Percentiles rank a stretch among this genome's conserved stretches.
Conservation (phyloP, 1,140 invertebrate species). For the Neodiprion pinetum region DNA sequence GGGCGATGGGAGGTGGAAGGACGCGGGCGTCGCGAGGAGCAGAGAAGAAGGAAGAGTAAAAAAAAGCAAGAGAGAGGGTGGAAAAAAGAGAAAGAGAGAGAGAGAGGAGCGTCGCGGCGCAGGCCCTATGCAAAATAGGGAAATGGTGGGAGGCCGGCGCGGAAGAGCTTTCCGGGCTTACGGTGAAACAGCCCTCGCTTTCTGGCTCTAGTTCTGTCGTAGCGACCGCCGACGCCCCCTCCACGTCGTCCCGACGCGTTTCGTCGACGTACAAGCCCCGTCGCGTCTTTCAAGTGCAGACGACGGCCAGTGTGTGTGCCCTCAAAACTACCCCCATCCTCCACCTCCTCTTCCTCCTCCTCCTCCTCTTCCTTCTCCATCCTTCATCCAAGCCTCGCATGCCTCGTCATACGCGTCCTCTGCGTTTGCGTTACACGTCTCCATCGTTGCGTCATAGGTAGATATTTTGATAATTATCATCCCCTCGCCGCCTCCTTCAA, state of each 20-base stretch:
- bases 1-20: constrained; percentile 21
- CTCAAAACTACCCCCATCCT: neutral
- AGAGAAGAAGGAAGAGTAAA: constrained; percentile 30
- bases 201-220: constrained; percentile 51
- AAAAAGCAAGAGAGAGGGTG: constrained; percentile 5
- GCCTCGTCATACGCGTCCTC: neutral
- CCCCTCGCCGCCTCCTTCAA: neutral
- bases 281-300: constrained; percentile 21
- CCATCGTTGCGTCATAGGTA: neutral
- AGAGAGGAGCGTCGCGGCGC: constrained; percentile 42
- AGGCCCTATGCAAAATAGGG: constrained; percentile 61
- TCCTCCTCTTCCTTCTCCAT: neutral
- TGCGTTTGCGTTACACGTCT: neutral
- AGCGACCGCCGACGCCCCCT: constrained; percentile 60
- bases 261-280: constrained; percentile 40
- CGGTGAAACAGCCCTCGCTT: constrained; percentile 57
- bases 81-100: constrained; percentile 6
- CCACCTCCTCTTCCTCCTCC: constrained; percentile 2
- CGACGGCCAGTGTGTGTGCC: constrained; percentile 46
- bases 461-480: neutral
- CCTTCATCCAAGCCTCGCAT: neutral
- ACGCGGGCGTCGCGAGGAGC: constrained; percentile 26
- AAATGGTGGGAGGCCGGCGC: constrained; percentile 35
- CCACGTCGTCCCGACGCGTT: constrained; percentile 52
- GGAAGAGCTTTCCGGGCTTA: constrained; percentile 48